Evolutionary conservation across 2,797 vertebrate species (phyloP).

Genomic region (Tinamus major): DNA sequence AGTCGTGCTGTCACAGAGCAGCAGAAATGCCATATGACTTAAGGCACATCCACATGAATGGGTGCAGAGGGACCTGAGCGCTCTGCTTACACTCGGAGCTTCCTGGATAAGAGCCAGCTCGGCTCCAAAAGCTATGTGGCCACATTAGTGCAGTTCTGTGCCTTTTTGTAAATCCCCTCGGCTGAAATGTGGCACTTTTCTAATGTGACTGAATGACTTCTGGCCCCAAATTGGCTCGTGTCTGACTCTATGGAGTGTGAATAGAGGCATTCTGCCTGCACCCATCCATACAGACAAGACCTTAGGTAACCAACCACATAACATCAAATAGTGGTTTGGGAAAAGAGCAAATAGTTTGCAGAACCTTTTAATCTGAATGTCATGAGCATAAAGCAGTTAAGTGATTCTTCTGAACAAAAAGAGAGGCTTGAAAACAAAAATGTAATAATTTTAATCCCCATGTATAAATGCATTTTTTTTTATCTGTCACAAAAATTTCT

Average conservation of each 20-base stretch:
- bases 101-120: background rate
- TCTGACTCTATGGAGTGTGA: background rate
- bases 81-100: background rate
- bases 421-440: background rate
- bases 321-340: background rate
- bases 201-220: background rate
- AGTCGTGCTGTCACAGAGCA: background rate
- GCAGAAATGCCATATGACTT: background rate
- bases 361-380: background rate
- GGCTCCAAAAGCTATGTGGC: background rate
- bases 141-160: background rate
- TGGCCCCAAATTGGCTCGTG: background rate
- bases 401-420: background rate
- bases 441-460: background rate
- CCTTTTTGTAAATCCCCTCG: background rate
- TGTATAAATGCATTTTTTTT: background rate
- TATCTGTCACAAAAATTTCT: background rate
- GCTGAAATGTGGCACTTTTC: background rate
- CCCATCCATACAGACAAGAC: background rate
- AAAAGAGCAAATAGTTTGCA: background rate
- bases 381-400: background rate
- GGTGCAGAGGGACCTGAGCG: background rate
- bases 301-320: background rate
- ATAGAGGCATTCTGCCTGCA: background rate
- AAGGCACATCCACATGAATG: background rate